A percentile compares a stretch with the other conserved stretches of the same genome.
These are phyloP conservation scores for Seriola rivoliana DNA, from an alignment of 2,113 vertebrate genomes.

Conservation along the genomic window DNA sequence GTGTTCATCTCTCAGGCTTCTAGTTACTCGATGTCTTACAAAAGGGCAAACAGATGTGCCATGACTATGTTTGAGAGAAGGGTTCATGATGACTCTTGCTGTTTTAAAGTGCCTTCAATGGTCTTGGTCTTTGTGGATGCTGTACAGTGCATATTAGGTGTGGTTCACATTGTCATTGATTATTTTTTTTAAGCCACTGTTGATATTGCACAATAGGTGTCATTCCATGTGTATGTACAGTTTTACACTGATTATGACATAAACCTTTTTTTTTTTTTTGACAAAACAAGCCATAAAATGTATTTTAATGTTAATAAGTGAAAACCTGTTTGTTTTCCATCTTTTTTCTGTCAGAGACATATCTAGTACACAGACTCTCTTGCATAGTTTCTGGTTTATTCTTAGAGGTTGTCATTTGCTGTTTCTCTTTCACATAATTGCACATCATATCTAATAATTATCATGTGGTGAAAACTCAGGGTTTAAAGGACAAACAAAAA, in stretches of 20 bases:
- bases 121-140: constrained; percentile 35
- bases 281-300: constrained; percentile 68
- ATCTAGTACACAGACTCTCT: not conserved
- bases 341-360: not conserved
- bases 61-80: constrained; percentile 3
- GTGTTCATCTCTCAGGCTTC: constrained; percentile 35
- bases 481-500: constrained; percentile 62
- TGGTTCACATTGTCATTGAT: constrained; percentile 13
- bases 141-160: constrained; percentile 23
- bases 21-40: constrained; percentile 29
- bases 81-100: constrained; percentile 18
- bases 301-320: constrained; percentile 32
- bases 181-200: constrained; percentile 45
- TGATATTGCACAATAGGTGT: constrained; percentile 61
- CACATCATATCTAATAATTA: constrained; percentile 41
- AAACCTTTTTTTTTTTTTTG: constrained; percentile 11
- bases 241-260: constrained; percentile 56
- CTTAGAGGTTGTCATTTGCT: constrained; percentile 15
- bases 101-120: constrained; percentile 76
- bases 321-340: constrained; percentile 8
- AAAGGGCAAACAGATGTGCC: constrained; percentile 26
- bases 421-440: constrained; percentile 50
- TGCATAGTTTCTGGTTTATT: constrained; percentile 7
- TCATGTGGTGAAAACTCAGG: constrained; percentile 79
- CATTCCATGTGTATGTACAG: constrained; percentile 68